phyloP scores from a whole-genome alignment of 1,140 invertebrate genomes.

The Battus philenor region DNA sequence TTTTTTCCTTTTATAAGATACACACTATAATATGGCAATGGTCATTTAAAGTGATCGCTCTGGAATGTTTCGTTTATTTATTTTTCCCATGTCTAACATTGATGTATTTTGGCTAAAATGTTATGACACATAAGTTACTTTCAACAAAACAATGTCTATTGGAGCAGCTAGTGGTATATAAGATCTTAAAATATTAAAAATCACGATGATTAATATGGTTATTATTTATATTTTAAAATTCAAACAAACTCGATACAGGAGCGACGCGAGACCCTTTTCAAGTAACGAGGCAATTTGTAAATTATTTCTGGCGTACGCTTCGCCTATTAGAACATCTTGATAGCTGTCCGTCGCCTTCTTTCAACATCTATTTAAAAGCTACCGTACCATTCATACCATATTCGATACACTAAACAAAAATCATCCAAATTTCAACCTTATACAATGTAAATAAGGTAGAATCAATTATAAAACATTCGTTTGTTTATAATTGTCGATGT shows the following conservation, averaged over 20 bases:
- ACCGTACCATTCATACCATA: conserved; percentile 23
- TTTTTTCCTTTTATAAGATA: too few species aligned
- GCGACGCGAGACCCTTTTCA: conserved; percentile 28
- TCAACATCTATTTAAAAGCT: conserved; percentile 73
- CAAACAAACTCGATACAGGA: conserved; percentile 11
- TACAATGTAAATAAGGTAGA: conserved; percentile 9
- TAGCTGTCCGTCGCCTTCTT: conserved; percentile 69
- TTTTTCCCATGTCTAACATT: too few species aligned
- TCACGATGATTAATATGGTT: too few species aligned
- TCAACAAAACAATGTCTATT: too few species aligned
- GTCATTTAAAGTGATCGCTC: too few species aligned
- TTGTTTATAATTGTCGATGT: conserved; percentile 32
- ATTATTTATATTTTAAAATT: background rate
- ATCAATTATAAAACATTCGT: background rate
- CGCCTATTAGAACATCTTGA: conserved; percentile 72
- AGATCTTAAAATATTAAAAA: too few species aligned
- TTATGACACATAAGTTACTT: too few species aligned
- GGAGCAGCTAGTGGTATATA: too few species aligned
- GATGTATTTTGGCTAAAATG: too few species aligned
- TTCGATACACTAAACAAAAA: conserved; percentile 7
- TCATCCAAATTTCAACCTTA: conserved; percentile 19
- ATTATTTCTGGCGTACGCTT: conserved; percentile 60
- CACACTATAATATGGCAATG: too few species aligned
- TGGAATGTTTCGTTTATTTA: too few species aligned
- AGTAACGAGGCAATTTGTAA: conserved; percentile 52